phyloP scores from a whole-genome alignment of 1,140 invertebrate species.

The Conus betulinus region DNA sequence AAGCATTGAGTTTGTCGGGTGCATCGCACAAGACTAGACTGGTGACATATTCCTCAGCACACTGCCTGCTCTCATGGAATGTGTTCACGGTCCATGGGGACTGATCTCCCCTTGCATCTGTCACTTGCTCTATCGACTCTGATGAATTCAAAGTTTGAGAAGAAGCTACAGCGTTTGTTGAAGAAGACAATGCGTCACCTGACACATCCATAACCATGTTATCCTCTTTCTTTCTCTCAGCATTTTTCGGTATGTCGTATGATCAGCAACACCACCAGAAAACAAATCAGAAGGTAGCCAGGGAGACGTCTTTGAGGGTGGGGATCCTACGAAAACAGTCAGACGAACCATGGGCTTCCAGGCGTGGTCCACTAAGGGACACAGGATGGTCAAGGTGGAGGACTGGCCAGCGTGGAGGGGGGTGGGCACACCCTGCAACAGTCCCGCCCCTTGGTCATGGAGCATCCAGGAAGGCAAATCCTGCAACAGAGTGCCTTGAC shows the following conservation, averaged over 20 bases:
- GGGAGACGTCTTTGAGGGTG: background rate
- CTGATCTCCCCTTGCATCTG: background rate
- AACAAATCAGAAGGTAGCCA: background rate
- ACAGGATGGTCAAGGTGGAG: background rate
- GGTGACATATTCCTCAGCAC: background rate
- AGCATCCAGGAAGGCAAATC: conserved; percentile 5
- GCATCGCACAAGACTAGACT: background rate
- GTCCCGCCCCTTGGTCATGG: background rate
- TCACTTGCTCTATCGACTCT: background rate
- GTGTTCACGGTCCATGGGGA: background rate
- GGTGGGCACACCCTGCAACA: background rate
- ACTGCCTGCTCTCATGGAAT: background rate
- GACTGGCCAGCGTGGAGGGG: background rate
- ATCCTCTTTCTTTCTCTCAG: background rate
- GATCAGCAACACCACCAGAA: too few species aligned
- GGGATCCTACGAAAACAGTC: background rate
- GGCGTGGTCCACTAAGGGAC: background rate
- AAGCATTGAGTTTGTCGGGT: background rate
- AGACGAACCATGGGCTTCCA: background rate
- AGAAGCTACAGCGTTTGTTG: background rate
- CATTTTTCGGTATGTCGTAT: background rate
- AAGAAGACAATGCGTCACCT: background rate
- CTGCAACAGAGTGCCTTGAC: background rate
- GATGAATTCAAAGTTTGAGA: background rate
- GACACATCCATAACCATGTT: background rate